phyloP scores from a whole-genome alignment of 2,888 invertebrate species.

The Diarsia dahlii region DNA sequence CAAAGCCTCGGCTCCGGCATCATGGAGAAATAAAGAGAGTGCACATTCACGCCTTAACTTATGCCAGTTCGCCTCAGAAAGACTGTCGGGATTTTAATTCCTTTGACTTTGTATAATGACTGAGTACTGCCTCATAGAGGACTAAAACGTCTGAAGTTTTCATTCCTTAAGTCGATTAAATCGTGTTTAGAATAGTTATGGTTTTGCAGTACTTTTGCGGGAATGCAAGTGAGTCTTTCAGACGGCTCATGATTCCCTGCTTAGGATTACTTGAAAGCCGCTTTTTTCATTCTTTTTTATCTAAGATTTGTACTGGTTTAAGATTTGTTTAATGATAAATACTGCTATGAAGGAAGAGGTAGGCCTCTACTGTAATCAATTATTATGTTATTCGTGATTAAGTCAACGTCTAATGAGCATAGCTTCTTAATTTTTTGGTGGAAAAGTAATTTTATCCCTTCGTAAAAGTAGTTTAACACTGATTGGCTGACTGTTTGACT shows the following conservation, averaged over 20 bases:
- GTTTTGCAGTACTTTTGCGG: background rate
- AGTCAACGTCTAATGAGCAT: background rate
- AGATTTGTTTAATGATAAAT: background rate
- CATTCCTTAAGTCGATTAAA: slow-evolving; percentile 27
- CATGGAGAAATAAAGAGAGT: slow-evolving; percentile 52
- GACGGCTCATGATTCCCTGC: background rate
- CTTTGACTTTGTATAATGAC: slow-evolving; percentile 64
- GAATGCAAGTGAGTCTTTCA: background rate
- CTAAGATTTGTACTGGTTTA: background rate
- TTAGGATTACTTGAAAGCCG: background rate
- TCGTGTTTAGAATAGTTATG: slow-evolving; percentile 18
- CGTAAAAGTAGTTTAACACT: background rate
- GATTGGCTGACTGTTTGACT: background rate
- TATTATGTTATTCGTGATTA: background rate
- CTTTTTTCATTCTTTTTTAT: background rate
- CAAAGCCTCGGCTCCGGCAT: slow-evolving; percentile 18
- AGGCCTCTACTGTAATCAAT: background rate
- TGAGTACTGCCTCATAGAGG: slow-evolving; percentile 28
- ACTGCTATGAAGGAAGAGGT: background rate
- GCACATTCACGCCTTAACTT: slow-evolving; percentile 58
- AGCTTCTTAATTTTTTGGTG: background rate
- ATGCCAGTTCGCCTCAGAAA: slow-evolving; percentile 28
- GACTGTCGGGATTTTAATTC: slow-evolving; percentile 61
- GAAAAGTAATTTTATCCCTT: background rate
- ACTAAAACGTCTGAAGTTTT: slow-evolving; percentile 39